Percentiles rank a stretch among this genome's conserved stretches.
These are phyloP conservation scores for Rhagoletis pomonella DNA, from an alignment of 1,140 invertebrate species.

Conservation along the genomic window DNA sequence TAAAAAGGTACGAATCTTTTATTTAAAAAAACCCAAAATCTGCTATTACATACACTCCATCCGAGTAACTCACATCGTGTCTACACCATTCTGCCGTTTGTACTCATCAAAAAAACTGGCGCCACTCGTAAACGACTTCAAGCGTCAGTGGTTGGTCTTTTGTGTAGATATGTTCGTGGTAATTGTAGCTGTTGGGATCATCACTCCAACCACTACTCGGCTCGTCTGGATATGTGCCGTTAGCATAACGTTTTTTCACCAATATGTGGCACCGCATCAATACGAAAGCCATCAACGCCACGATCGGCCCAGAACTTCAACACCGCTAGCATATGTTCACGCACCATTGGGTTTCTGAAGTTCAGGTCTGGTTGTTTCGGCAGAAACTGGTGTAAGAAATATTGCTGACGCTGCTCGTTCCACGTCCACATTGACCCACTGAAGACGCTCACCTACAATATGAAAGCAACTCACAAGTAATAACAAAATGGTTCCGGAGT, in stretches of 20 bases:
- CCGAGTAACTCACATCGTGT: slow-evolving; percentile 61
- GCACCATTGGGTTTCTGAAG: slow-evolving; percentile 77
- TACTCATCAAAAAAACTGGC: slow-evolving; percentile 78
- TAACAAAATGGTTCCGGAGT: slow-evolving; percentile 87
- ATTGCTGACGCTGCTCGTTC: slow-evolving; percentile 76
- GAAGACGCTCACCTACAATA: slow-evolving; percentile 75
- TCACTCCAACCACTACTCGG: slow-evolving; percentile 71
- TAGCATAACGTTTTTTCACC: slow-evolving; percentile 76
- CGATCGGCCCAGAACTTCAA: slow-evolving; percentile 82
- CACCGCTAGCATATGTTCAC: slow-evolving; percentile 78
- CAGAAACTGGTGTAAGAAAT: slow-evolving; percentile 80
- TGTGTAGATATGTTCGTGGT: slow-evolving; percentile 79
- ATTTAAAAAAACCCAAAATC: neutral
- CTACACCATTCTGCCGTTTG: slow-evolving; percentile 74
- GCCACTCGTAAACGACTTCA: slow-evolving; percentile 79
- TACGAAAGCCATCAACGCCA: slow-evolving; percentile 83
- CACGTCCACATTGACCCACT: slow-evolving; percentile 77
- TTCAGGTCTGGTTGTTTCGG: slow-evolving; percentile 83
- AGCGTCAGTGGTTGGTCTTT: slow-evolving; percentile 78
- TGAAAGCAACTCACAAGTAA: slow-evolving; percentile 73
- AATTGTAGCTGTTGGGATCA: slow-evolving; percentile 76
- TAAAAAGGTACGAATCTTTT: neutral
- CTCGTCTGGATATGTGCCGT: slow-evolving; percentile 78
- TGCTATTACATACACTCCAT: neutral
- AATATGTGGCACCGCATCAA: slow-evolving; percentile 79